Percentiles rank a stretch among this genome's conserved stretches.
phyloP scores from a whole-genome alignment of 2,113 vertebrate species.

The Phylloscopus trochilus region DNA sequence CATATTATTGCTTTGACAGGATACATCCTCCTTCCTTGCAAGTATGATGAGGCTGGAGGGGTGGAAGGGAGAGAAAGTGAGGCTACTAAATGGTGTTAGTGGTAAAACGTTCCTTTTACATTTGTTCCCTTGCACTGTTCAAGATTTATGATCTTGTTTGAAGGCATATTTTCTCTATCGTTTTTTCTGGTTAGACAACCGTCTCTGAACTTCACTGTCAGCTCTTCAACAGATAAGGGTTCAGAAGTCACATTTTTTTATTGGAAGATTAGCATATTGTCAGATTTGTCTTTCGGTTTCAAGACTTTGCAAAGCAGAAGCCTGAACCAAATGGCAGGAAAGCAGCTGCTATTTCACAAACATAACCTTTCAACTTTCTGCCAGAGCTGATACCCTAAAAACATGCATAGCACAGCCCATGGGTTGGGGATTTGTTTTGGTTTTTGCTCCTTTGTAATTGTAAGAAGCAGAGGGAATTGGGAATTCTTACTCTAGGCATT shows the following conservation, averaged over 20 bases:
- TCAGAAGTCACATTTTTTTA: constrained; percentile 70
- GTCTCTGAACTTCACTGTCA: constrained; percentile 77
- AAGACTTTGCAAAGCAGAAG: constrained; percentile 68
- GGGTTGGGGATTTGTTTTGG: constrained; percentile 9
- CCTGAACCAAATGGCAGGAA: constrained; percentile 63
- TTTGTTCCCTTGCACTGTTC: constrained; percentile 62
- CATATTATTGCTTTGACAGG: constrained; percentile 42
- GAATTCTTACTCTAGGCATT: background rate
- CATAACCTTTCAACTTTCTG: constrained; percentile 74
- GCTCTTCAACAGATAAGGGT: constrained; percentile 73
- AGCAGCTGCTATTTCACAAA: constrained; percentile 63
- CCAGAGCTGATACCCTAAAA: constrained; percentile 55
- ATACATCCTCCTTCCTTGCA: constrained; percentile 50
- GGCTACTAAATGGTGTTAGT: constrained; percentile 55
- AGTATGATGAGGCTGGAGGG: constrained; percentile 37
- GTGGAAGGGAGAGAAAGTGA: constrained; percentile 44
- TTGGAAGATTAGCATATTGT: constrained; percentile 77
- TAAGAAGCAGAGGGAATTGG: background rate
- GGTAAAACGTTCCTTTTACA: constrained; percentile 53
- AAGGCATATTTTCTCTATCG: constrained; percentile 76
- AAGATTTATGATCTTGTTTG: constrained; percentile 75
- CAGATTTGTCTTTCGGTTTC: constrained; percentile 75
- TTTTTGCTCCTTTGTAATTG: constrained; percentile 43
- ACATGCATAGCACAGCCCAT: background rate
- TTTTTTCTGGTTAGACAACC: constrained; percentile 77